phyloP scores from a whole-genome alignment of 1,140 invertebrate genomes.

The Brachionus manjavacas region DNA sequence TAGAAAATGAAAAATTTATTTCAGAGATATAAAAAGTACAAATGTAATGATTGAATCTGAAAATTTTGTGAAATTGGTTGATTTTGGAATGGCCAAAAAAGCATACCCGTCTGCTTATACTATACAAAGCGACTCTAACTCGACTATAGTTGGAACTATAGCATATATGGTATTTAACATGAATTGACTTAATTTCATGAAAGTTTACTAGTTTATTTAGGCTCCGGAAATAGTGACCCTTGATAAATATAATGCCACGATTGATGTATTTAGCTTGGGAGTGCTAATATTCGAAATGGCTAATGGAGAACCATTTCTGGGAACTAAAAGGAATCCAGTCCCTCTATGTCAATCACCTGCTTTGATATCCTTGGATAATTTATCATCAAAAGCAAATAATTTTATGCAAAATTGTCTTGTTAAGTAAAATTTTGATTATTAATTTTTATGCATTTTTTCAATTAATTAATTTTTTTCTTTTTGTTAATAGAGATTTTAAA shows the following conservation, averaged over 20 bases:
- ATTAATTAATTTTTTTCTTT: background rate
- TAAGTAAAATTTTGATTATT: background rate
- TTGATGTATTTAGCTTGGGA: constrained; percentile 23
- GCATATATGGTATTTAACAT: background rate
- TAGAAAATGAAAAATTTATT: background rate
- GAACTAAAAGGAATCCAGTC: background rate
- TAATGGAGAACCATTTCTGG: constrained; percentile 10
- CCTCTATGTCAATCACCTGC: background rate
- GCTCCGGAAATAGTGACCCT: constrained; percentile 5
- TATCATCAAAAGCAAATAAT: constrained; percentile 17
- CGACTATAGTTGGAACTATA: background rate
- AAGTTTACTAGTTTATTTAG: background rate
- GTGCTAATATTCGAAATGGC: constrained; percentile 34
- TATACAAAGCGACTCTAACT: background rate
- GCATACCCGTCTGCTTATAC: background rate
- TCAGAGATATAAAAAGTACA: constrained; percentile 13
- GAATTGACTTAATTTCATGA: background rate
- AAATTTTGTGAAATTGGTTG: background rate
- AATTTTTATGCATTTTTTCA: background rate
- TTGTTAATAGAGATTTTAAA: constrained; percentile 5
- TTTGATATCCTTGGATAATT: background rate
- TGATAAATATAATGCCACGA: constrained; percentile 18
- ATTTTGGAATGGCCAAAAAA: constrained; percentile 39
- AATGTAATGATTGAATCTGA: constrained; percentile 14
- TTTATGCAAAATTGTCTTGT: constrained; percentile 37